phyloP scores from a whole-genome alignment of 2,113 vertebrate genomes.

The Barbus barbus region DNA sequence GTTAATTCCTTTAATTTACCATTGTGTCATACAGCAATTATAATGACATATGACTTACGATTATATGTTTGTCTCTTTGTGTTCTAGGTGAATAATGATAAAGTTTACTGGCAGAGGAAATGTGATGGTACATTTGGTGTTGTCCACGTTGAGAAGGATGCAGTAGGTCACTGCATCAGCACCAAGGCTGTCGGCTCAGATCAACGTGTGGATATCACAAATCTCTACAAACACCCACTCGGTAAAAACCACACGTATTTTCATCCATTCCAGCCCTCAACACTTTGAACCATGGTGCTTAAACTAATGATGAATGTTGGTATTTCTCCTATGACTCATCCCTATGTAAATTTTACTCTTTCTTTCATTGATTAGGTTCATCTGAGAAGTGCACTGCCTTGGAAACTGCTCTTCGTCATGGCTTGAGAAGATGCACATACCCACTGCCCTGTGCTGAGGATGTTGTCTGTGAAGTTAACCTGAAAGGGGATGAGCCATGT shows the following conservation, averaged over 20 bases:
- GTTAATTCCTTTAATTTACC: slow-evolving; percentile 29
- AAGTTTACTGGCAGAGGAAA: slow-evolving; percentile 87
- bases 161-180: slow-evolving; percentile 80
- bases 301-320: background rate
- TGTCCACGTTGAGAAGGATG: slow-evolving; percentile 81
- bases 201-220: slow-evolving; percentile 78
- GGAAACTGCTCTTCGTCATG: slow-evolving; percentile 80
- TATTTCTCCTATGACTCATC: background rate
- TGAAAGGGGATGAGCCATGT: slow-evolving; percentile 76
- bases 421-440: slow-evolving; percentile 77
- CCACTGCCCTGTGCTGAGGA: slow-evolving; percentile 68
- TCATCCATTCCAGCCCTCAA: background rate
- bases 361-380: slow-evolving; percentile 65
- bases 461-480: slow-evolving; percentile 68
- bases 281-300: background rate
- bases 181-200: slow-evolving; percentile 85
- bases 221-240: slow-evolving; percentile 79
- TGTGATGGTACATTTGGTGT: slow-evolving; percentile 77
- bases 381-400: slow-evolving; percentile 81
- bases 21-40: background rate
- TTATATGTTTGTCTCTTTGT: background rate
- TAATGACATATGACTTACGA: slow-evolving; percentile 50
- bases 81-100: slow-evolving; percentile 89
- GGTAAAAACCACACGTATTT: slow-evolving; percentile 54
- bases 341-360: background rate